Percentiles rank a stretch among this genome's conserved stretches.
Evolutionary conservation across 2,797 vertebrate species (phyloP).

Genomic region (Lepilemur septentrionalis): DNA sequence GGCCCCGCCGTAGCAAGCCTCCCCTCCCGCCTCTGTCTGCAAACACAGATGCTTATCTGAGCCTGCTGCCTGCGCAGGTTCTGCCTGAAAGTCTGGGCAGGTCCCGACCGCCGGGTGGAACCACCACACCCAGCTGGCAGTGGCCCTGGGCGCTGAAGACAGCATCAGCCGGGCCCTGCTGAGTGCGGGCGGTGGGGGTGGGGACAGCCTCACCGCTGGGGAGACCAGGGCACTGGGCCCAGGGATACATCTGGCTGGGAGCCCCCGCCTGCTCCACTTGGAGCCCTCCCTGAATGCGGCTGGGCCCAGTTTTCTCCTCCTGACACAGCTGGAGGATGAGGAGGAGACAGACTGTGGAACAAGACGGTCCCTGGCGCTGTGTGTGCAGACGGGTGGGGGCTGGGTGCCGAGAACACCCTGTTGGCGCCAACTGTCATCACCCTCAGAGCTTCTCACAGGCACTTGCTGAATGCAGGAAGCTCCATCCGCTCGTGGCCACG

Average conservation of each 20-base stretch:
- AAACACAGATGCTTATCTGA: background rate
- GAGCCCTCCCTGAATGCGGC: no score
- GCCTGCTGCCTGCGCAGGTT: background rate
- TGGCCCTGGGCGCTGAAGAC: background rate
- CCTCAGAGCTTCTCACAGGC: fast-evolving
- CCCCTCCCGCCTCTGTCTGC: background rate
- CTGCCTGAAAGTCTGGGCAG: background rate
- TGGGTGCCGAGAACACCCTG: fast-evolving
- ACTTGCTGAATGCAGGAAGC: background rate
- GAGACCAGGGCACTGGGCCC: background rate
- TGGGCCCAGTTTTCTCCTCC: background rate
- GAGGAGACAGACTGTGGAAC: background rate
- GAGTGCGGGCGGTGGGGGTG: background rate
- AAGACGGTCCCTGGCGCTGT: fast-evolving
- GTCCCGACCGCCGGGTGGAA: background rate
- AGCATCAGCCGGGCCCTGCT: background rate
- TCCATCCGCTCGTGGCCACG: fast-evolving
- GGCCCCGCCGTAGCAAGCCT: background rate
- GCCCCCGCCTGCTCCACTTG: background rate
- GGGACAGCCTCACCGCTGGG: fast-evolving
- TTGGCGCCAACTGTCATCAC: fast-evolving
- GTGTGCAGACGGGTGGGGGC: fast-evolving
- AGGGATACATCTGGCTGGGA: background rate
- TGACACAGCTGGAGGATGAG: background rate
- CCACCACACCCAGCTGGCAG: background rate